Percentiles rank a stretch among this genome's conserved stretches.
phyloP scores from a whole-genome alignment of 2,113 vertebrate species.

The Thunnus maccoyii region DNA sequence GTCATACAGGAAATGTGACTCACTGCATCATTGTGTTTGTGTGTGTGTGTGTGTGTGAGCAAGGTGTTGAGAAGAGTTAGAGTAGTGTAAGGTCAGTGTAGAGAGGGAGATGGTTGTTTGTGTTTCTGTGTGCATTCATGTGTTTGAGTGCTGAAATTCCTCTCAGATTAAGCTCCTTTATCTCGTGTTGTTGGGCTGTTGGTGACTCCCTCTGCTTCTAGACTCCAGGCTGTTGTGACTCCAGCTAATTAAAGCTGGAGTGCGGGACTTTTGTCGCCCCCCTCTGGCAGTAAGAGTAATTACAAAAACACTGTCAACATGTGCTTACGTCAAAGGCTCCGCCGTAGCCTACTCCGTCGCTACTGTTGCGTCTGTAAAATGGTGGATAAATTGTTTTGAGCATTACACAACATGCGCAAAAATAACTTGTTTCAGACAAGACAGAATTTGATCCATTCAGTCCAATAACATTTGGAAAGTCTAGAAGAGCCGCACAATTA shows the following conservation, averaged over 20 bases:
- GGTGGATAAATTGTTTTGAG: no score
- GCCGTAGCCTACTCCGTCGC: no score
- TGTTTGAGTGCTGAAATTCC: constrained; percentile 25
- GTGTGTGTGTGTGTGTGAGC: not conserved
- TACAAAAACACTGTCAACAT: no score
- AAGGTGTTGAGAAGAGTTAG: constrained; percentile 42
- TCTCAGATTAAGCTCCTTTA: constrained; percentile 23
- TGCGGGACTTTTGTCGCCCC: no score
- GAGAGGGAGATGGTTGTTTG: constrained; percentile 17
- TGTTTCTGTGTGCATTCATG: not conserved
- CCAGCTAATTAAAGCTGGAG: constrained; percentile 20
- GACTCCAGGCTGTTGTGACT: constrained; percentile 16
- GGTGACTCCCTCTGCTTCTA: constrained; percentile 5
- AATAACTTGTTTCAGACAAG: no score
- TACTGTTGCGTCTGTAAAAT: no score
- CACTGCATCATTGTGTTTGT: constrained; percentile 35
- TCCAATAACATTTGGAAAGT: no score
- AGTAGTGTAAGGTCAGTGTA: constrained; percentile 28
- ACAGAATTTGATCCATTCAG: no score
- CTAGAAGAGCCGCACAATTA: no score
- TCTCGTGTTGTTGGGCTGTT: constrained; percentile 18
- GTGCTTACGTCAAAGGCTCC: no score
- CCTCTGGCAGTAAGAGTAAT: no score
- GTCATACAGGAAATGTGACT: constrained; percentile 69
- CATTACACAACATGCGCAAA: no score